Percentiles rank a stretch among this genome's conserved stretches.
phyloP scores from a whole-genome alignment of 2,888 invertebrate species.

The Merodon equestris region DNA sequence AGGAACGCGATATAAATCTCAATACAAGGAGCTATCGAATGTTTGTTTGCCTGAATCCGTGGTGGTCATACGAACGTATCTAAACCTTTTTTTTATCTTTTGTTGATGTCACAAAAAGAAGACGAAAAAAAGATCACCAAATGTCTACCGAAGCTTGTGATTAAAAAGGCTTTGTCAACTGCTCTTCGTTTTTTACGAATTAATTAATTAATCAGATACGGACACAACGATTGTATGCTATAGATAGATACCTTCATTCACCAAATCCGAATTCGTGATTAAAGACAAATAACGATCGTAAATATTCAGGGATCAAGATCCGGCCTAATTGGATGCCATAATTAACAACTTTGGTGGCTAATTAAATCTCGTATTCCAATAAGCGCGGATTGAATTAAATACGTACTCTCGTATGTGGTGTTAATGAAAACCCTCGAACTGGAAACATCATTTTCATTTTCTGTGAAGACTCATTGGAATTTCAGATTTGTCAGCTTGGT shows the following conservation, averaged over 20 bases:
- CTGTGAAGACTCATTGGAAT: conserved; percentile 61
- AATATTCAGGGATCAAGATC: conserved; percentile 62
- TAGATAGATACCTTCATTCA: conserved; percentile 50
- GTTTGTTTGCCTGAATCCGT: conserved; percentile 17
- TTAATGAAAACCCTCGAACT: conserved; percentile 59
- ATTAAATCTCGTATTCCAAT: conserved; percentile 55
- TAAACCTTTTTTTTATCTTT: background rate
- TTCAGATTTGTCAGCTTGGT: conserved; percentile 56
- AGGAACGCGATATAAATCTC: conserved; percentile 54
- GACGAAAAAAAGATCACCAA: conserved; percentile 53
- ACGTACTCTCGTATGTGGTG: conserved; percentile 8
- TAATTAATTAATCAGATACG: conserved; percentile 62
- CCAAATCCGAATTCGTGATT: conserved; percentile 47
- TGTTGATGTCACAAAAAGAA: conserved; percentile 8
- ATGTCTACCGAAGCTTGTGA: conserved; percentile 47
- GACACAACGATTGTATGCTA: too few relatives aligned
- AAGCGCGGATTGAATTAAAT: conserved; percentile 20
- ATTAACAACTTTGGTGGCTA: conserved; percentile 68
- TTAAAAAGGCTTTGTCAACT: conserved; percentile 15
- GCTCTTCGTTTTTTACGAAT: conserved; percentile 26
- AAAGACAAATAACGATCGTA: conserved; percentile 64
- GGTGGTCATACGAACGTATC: background rate
- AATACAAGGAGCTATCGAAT: conserved; percentile 55
- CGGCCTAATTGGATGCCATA: conserved; percentile 68
- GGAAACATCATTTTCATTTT: conserved; percentile 62